Conservation (phyloP, 2,888 invertebrate species). For the Cerastis rubricosa region DNA sequence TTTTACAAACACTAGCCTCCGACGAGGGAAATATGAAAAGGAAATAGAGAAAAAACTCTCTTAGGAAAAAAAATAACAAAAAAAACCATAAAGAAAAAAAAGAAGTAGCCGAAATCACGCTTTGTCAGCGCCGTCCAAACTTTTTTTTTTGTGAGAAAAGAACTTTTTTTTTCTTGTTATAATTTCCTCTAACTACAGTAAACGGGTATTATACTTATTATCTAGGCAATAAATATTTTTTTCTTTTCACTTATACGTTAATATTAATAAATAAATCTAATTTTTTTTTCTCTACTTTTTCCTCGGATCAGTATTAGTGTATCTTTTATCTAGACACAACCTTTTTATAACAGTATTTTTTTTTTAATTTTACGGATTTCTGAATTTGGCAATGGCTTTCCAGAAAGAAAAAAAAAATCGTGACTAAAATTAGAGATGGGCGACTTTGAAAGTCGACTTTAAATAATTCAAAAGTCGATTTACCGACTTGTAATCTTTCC, state of each 20-base stretch:
- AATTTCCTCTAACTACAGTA: slow-evolving; percentile 84
- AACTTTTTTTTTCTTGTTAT: slow-evolving; percentile 65
- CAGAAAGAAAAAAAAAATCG: slow-evolving; percentile 73
- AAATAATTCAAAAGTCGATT: slow-evolving; percentile 54
- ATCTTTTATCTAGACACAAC: slow-evolving; percentile 90
- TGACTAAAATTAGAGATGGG: slow-evolving; percentile 71
- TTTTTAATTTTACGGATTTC: slow-evolving; percentile 77
- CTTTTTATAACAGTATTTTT: slow-evolving; percentile 86
- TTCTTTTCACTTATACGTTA: slow-evolving; percentile 85
- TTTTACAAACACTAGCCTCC: slow-evolving; percentile 73
- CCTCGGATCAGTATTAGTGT: slow-evolving; percentile 82
- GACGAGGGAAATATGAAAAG: slow-evolving; percentile 66
- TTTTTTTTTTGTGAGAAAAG: slow-evolving; percentile 68
- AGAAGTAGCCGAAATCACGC: slow-evolving; percentile 67
- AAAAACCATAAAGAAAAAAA: slow-evolving; percentile 27
- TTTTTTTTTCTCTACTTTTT: slow-evolving; percentile 80
- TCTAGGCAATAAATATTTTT: slow-evolving; percentile 89
- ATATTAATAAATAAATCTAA: slow-evolving; percentile 88
- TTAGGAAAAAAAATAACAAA: slow-evolving; percentile 48
- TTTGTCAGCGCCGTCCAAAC: slow-evolving; percentile 65
- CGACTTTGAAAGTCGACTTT: slow-evolving; percentile 72
- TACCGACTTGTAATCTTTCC: slow-evolving; percentile 62
- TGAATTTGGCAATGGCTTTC: slow-evolving; percentile 86
- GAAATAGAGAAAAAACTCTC: slow-evolving; percentile 66
- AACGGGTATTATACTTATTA: slow-evolving; percentile 86